Evolutionary conservation across 1,140 invertebrate species (phyloP).

Genomic region (Drosophila chauvacae): DNA sequence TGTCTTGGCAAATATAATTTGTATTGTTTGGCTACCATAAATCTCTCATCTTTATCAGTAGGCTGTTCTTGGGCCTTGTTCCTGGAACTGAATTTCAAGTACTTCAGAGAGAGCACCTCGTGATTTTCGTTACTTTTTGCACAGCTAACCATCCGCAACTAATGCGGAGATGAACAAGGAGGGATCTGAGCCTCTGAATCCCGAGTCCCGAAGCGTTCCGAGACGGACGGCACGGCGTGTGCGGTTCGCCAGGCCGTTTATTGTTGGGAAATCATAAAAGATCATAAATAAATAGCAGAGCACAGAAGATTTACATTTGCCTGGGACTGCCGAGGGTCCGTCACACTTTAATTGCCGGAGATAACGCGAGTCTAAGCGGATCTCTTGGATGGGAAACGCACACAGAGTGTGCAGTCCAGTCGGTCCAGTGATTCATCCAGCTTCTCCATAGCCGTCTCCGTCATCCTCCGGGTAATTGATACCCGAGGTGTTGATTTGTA

Average conservation of each 20-base stretch:
- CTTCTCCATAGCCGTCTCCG: slow-evolving; percentile 8
- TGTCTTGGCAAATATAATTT: slow-evolving; percentile 1
- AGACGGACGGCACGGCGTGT: slow-evolving; percentile 59
- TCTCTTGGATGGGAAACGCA: slow-evolving; percentile 64
- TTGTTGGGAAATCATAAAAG: slow-evolving; percentile 74
- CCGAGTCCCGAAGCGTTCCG: slow-evolving; percentile 4
- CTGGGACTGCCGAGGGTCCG: slow-evolving; percentile 49
- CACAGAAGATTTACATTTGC: slow-evolving; percentile 58
- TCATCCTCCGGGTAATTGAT: slow-evolving; percentile 65
- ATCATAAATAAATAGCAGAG: slow-evolving; percentile 78
- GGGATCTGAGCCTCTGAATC: slow-evolving; percentile 7
- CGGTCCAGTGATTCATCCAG: slow-evolving; percentile 51
- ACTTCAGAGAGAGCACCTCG: slow-evolving; percentile 22
- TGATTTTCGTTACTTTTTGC: slow-evolving; percentile 39
- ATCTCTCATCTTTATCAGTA: slow-evolving; percentile 47
- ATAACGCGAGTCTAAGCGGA: slow-evolving; percentile 73
- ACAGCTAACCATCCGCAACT: slow-evolving; percentile 67
- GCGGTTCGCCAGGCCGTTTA: slow-evolving; percentile 67
- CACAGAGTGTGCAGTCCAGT: slow-evolving; percentile 39
- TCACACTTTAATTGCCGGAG: slow-evolving; percentile 80
- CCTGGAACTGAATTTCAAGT: slow-evolving; percentile 44
- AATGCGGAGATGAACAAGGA: slow-evolving; percentile 46
- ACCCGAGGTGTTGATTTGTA: slow-evolving; percentile 80
- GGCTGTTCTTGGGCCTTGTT: slow-evolving; percentile 13
- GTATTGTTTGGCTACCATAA: slow-evolving; percentile 38